Conservation (phyloP, 2,888 invertebrate species). For the Oasisia sp. region DNA sequence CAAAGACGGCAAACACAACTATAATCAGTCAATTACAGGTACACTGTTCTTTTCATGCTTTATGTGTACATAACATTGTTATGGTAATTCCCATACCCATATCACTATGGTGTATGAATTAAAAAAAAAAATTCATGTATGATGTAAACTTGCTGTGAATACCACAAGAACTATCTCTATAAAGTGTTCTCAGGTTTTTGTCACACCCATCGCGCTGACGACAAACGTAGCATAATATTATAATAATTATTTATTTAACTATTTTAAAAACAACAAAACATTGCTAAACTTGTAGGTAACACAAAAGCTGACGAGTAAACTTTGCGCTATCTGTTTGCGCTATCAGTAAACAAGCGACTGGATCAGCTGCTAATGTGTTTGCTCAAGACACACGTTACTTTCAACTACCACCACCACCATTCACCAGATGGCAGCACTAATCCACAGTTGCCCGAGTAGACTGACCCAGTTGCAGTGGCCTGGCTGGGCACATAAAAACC, state of each 20-base stretch:
- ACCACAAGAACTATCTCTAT: too few relatives aligned
- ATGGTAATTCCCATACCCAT: too few relatives aligned
- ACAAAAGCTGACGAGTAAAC: neutral
- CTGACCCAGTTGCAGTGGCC: neutral
- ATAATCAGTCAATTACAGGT: too few relatives aligned
- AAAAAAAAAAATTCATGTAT: too few relatives aligned
- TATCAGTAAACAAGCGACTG: neutral
- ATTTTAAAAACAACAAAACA: neutral
- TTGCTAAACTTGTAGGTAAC: neutral
- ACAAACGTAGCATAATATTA: too few relatives aligned
- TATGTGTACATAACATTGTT: too few relatives aligned
- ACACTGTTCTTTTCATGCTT: too few relatives aligned
- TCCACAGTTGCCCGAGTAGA: neutral
- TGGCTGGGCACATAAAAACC: neutral
- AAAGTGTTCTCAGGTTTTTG: too few relatives aligned
- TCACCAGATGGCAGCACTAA: conserved; percentile 6
- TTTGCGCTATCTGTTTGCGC: neutral
- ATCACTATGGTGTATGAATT: too few relatives aligned
- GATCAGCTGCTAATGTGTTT: neutral
- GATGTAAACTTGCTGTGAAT: too few relatives aligned
- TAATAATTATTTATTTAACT: neutral
- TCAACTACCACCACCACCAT: neutral
- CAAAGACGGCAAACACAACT: neutral
- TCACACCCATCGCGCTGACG: too few relatives aligned
- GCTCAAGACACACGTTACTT: neutral